Conservation (phyloP, 2,113 vertebrate genomes). For the Grammomys surdaster region DNA sequence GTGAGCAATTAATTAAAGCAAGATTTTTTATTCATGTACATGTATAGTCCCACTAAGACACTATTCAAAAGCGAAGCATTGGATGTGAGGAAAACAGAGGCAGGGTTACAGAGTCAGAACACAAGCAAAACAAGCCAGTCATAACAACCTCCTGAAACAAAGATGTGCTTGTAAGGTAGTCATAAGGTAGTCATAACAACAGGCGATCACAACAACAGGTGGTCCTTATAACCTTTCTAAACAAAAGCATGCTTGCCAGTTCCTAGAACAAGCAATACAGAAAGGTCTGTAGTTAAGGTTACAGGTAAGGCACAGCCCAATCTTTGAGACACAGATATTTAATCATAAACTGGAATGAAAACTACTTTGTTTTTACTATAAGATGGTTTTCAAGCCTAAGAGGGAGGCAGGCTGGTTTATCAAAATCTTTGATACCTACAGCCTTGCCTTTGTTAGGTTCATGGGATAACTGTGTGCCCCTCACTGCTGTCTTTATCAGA, state of each 20-base stretch:
- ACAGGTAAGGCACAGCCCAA: neutral
- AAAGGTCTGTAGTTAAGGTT: neutral
- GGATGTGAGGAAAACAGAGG: neutral
- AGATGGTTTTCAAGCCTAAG: neutral
- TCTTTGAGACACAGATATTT: neutral
- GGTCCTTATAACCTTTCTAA: neutral
- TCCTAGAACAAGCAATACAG: neutral
- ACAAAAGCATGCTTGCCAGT: neutral
- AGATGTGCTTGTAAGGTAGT: neutral
- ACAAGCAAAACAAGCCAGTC: neutral
- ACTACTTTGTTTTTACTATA: neutral
- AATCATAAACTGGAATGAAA: neutral
- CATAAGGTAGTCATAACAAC: neutral
- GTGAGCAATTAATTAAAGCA: neutral
- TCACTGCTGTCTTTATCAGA: neutral
- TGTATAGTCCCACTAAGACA: neutral
- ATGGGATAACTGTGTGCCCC: neutral
- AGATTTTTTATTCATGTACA: neutral
- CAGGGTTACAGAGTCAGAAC: neutral
- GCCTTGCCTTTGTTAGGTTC: neutral
- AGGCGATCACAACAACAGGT: neutral
- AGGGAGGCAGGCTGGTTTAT: neutral
- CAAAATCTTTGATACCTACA: neutral
- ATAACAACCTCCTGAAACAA: neutral
- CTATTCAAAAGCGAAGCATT: neutral